A percentile compares a stretch with the other conserved stretches of the same genome.
These are phyloP conservation scores for Neotoma lepida DNA, from an alignment of 2,113 vertebrate genomes.

Conservation along the genomic window DNA sequence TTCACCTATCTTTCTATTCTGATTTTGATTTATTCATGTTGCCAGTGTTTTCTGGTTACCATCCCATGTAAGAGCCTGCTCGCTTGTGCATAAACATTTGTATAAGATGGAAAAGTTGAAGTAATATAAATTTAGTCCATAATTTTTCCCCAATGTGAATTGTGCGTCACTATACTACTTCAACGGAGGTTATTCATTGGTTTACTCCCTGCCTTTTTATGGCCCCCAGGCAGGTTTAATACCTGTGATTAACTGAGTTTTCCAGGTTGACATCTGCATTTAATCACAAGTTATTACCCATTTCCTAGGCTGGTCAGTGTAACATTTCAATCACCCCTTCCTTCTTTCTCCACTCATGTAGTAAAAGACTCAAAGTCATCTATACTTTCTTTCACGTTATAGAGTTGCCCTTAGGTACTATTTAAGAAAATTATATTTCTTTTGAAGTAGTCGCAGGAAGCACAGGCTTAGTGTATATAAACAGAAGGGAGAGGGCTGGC, in stretches of 20 bases:
- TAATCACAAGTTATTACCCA: constrained; percentile 82
- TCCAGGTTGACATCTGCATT: constrained; percentile 84
- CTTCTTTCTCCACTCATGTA: constrained; percentile 66
- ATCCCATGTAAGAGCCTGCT: constrained; percentile 64
- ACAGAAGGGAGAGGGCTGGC: background rate
- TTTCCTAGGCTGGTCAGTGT: constrained; percentile 82
- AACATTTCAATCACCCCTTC: constrained; percentile 76
- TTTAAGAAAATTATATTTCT: constrained; percentile 72
- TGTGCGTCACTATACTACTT: constrained; percentile 1
- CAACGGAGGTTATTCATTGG: constrained; percentile 54
- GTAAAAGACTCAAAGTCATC: constrained; percentile 75
- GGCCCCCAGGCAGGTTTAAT: constrained; percentile 64
- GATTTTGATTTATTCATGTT: constrained; percentile 74
- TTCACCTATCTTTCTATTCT: constrained; percentile 51
- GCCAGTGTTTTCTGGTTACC: constrained; percentile 44
- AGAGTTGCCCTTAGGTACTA: constrained; percentile 64
- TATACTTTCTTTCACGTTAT: constrained; percentile 20
- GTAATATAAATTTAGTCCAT: constrained; percentile 60
- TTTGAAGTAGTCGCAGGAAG: constrained; percentile 75
- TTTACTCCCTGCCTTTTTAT: constrained; percentile 71
- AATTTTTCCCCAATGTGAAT: constrained; percentile 57
- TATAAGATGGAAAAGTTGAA: constrained; percentile 66
- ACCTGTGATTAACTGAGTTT: constrained; percentile 78
- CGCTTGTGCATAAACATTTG: constrained; percentile 74
- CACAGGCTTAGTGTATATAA: constrained; percentile 58